These are phyloP conservation scores for Stictonetta naevosa DNA, from an alignment of 2,113 vertebrate genomes.

Conservation along the genomic window DNA sequence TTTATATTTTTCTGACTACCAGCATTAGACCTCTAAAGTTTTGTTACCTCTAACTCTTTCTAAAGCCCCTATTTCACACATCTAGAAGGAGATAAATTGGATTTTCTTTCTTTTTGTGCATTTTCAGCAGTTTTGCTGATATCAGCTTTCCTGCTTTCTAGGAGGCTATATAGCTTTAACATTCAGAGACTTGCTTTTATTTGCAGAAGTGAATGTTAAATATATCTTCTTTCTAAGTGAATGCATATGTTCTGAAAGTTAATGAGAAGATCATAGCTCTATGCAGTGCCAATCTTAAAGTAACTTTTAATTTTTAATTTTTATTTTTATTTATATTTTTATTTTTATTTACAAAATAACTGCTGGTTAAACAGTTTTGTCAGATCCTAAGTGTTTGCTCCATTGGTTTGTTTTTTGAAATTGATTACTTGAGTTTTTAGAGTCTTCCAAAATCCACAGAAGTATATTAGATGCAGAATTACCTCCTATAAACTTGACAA, in stretches of 20 bases:
- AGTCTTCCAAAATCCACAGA: neutral
- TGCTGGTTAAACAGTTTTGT: neutral
- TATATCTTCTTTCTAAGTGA: neutral
- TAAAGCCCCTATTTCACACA: neutral
- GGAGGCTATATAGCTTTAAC: neutral
- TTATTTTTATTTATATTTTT: neutral
- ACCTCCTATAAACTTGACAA: neutral
- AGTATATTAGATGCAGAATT: neutral
- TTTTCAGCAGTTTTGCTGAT: neutral
- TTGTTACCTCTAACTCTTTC: neutral
- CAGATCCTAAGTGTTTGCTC: neutral
- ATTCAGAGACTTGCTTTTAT: neutral
- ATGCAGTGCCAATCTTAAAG: neutral
- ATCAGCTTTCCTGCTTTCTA: neutral
- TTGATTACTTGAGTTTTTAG: neutral
- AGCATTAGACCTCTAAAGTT: neutral
- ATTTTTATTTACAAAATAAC: neutral
- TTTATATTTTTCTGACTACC: neutral
- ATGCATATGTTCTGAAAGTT: neutral
- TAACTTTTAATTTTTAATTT: neutral
- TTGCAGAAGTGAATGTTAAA: neutral
- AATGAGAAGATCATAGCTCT: neutral
- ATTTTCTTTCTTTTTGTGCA: neutral
- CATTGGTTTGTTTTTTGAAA: neutral
- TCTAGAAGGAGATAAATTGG: neutral